Base-by-base conservation (phyloP, 2,888 invertebrate genomes). In the Drosophila hamatofila region DNA sequence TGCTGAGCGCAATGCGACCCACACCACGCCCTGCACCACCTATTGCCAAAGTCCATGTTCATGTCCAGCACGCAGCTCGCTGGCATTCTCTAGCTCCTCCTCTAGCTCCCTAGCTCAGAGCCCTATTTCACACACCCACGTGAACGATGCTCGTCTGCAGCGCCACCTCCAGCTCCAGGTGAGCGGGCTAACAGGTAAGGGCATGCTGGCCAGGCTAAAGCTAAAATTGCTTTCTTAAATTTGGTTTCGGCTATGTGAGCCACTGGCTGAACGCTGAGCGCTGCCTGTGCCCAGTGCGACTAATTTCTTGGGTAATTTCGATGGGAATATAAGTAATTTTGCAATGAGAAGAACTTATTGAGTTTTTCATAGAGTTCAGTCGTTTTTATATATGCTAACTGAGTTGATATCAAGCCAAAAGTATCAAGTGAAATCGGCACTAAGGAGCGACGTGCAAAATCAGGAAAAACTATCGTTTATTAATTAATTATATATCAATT, bases 41-140 rank as follows among this genome's bases (percentile, higher is more conserved):
- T 21, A 11, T 59, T 59, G 48, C 55, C 66, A 54, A 37, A 39
- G 37, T 25, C 54, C 54, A 37, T 11, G 52, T 46, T 37, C 52
- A 58, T 66, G 67, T 75, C 75, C 65, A 65, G 48, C 71, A 71
- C 74, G 62, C 61, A 61, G 57, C 66, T 46, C 63, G 33, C 33
- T n/a, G 9, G 52, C 35, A 33, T 4, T 18, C 33, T 18, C 1
- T 16, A 44, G 58, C 52, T 42, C 4, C 6, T 44, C 44, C 8
- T 12, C 1, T 48, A 16, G 52, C 35, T 54, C 8, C 12, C 51
- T 18, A 35, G 51, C 74, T 52, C 61, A 21, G 27, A 75, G 87
- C 85, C 85, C 86, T 80, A 89, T 75, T 89, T 89, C 85, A 82
- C 85, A 84, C 88, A 85, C 85, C 85, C 85, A 82, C 85, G 64